Evolutionary conservation across 2,113 vertebrate species (phyloP).

Genomic region (Aleadryas rufinucha): DNA sequence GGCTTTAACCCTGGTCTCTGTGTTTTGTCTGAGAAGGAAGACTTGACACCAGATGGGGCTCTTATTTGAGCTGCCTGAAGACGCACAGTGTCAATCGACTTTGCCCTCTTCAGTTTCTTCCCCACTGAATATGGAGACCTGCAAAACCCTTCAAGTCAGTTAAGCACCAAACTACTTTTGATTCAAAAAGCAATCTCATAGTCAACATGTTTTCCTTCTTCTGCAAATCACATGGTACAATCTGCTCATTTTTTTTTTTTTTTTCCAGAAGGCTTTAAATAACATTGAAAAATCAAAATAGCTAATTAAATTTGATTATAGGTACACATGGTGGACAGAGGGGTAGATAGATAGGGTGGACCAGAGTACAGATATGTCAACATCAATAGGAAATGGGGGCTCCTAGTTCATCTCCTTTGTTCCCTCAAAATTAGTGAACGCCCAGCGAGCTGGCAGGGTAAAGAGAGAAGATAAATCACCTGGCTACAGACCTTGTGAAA

Average conservation of each 20-base stretch:
- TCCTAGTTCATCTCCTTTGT: neutral
- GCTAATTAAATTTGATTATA: neutral
- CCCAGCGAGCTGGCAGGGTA: neutral
- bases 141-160: neutral
- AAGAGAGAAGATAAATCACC: slow-evolving; percentile 9
- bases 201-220: fast-evolving
- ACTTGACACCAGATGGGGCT: neutral
- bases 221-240: neutral
- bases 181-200: neutral
- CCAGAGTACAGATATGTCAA: fast-evolving
- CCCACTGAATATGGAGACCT: neutral
- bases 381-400: neutral
- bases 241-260: neutral
- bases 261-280: neutral
- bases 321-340: neutral
- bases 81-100: neutral
- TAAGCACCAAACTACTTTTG: neutral
- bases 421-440: neutral
- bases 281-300: neutral
- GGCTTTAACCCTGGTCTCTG: neutral
- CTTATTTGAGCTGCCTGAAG: neutral
- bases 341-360: neutral
- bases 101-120: neutral
- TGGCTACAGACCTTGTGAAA: neutral
- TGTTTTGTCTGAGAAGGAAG: neutral